phyloP scores from a whole-genome alignment of 1,140 invertebrate species.

The Parasteatoda tepidariorum region DNA sequence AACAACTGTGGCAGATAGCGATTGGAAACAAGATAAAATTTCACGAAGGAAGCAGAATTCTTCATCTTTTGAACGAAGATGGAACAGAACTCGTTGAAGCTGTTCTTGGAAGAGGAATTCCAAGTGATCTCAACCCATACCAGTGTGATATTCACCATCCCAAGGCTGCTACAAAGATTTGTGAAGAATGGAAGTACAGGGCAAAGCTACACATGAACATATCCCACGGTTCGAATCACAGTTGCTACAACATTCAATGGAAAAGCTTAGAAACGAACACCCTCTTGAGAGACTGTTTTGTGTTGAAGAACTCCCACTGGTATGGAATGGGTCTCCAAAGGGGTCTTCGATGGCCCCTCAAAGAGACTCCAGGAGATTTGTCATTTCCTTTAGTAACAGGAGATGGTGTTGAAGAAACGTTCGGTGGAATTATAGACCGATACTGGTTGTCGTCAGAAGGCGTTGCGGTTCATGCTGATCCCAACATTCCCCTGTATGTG shows the following conservation, averaged over 20 bases:
- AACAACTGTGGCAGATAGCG: slow-evolving; percentile 37
- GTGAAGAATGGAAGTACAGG: slow-evolving; percentile 63
- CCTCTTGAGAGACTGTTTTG: slow-evolving; percentile 85
- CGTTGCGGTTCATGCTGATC: slow-evolving; percentile 80
- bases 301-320: slow-evolving; percentile 71
- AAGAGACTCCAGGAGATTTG: slow-evolving; percentile 77
- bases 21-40: slow-evolving; percentile 59
- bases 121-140: slow-evolving; percentile 61
- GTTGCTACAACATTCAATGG: slow-evolving; percentile 86
- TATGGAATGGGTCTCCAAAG: slow-evolving; percentile 78
- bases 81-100: slow-evolving; percentile 59
- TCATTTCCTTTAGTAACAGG: slow-evolving; percentile 83
- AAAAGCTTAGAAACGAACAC: slow-evolving; percentile 73
- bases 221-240: slow-evolving; percentile 43
- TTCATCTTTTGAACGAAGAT: slow-evolving; percentile 58
- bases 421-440: slow-evolving; percentile 82
- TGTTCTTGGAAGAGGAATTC: slow-evolving; percentile 59
- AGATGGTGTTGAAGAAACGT: slow-evolving; percentile 70
- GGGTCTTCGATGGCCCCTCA: slow-evolving; percentile 82
- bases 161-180: slow-evolving; percentile 30
- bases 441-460: slow-evolving; percentile 89
- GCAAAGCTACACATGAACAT: slow-evolving; percentile 58
- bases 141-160: slow-evolving; percentile 57
- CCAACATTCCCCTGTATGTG: slow-evolving; percentile 81
- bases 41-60: slow-evolving; percentile 42